Percentiles rank a stretch among this genome's conserved stretches.
These are phyloP conservation scores for Malacosoma neustria DNA, from an alignment of 2,888 invertebrate genomes.

Conservation along the genomic window DNA sequence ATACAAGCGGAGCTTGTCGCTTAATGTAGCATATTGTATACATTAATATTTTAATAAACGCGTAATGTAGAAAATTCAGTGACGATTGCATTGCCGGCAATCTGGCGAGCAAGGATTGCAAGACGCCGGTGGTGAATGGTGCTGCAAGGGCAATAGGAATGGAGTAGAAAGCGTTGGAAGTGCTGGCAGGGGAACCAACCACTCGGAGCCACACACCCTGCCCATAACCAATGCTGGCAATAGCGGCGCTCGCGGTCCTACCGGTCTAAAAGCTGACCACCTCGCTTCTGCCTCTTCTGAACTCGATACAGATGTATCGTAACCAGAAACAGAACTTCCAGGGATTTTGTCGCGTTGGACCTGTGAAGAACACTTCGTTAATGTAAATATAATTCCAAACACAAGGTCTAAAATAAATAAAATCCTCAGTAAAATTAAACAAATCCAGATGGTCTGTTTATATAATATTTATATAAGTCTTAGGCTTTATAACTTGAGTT, in stretches of 20 bases:
- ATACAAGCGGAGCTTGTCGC: too few species aligned
- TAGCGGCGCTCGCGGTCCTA: constrained; percentile 60
- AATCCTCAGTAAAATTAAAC: too few species aligned
- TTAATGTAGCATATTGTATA: too few species aligned
- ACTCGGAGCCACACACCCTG: constrained; percentile 66
- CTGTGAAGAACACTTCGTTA: too few species aligned
- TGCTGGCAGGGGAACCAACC: constrained; percentile 62
- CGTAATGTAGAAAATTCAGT: too few species aligned
- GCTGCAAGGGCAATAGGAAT: constrained; percentile 54
- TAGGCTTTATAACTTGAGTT: too few species aligned
- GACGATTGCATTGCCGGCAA: constrained; percentile 63
- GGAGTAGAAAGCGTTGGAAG: constrained; percentile 54
- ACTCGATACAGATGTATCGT: constrained; percentile 51
- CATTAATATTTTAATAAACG: too few species aligned
- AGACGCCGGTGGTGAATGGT: constrained; percentile 36
- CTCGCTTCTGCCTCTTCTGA: constrained; percentile 47
- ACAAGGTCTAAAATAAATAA: too few species aligned
- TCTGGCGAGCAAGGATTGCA: constrained; percentile 61
- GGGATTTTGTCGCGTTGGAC: constrained; percentile 43
- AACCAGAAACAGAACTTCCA: constrained; percentile 26
- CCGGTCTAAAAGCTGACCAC: constrained; percentile 68
- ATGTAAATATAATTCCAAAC: not conserved
- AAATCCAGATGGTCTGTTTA: too few species aligned
- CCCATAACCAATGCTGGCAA: constrained; percentile 65
- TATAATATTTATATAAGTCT: too few species aligned